These are phyloP conservation scores for Acanthurus leucopareius DNA, from an alignment of 2,797 vertebrate species.

Conservation along the genomic window DNA sequence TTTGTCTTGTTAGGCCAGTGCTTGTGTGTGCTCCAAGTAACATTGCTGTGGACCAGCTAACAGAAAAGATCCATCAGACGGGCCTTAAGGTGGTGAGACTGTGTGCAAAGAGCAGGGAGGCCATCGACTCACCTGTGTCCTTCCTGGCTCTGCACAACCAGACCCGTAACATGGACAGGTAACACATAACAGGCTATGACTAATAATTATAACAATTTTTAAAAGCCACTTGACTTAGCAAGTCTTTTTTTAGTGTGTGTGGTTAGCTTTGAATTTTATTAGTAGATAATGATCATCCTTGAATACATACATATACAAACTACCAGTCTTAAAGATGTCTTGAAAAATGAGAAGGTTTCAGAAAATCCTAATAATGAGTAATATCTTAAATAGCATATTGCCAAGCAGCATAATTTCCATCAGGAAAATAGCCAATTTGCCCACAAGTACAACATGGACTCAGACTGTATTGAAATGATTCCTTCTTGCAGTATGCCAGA, in stretches of 20 bases:
- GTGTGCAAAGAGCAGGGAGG: constrained; percentile 95
- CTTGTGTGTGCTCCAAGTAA: constrained; percentile 97
- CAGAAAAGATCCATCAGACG: constrained; percentile 96
- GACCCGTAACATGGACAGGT: constrained; percentile 98
- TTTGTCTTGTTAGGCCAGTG: constrained; percentile 86
- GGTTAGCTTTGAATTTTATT: background rate
- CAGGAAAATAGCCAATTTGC: background rate
- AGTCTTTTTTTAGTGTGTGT: background rate
- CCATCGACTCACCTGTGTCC: constrained; percentile 95
- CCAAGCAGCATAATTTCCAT: background rate
- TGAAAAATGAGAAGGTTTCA: background rate
- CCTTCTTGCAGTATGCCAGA: constrained; percentile 91
- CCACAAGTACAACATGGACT: background rate
- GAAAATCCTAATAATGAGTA: background rate
- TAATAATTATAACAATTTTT: background rate
- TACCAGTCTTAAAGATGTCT: background rate
- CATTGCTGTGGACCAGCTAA: constrained; percentile 95
- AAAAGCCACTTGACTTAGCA: background rate
- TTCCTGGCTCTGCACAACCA: constrained; percentile 96
- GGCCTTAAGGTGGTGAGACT: constrained; percentile 95
- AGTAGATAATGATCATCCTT: background rate
- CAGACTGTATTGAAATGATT: constrained; percentile 12
- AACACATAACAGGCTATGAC: background rate
- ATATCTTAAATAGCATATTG: background rate
- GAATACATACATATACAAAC: background rate